Percentiles rank a stretch among this genome's conserved stretches.
These are phyloP conservation scores for Nothocercus julius DNA, from an alignment of 2,113 vertebrate species.

Conservation along the genomic window DNA sequence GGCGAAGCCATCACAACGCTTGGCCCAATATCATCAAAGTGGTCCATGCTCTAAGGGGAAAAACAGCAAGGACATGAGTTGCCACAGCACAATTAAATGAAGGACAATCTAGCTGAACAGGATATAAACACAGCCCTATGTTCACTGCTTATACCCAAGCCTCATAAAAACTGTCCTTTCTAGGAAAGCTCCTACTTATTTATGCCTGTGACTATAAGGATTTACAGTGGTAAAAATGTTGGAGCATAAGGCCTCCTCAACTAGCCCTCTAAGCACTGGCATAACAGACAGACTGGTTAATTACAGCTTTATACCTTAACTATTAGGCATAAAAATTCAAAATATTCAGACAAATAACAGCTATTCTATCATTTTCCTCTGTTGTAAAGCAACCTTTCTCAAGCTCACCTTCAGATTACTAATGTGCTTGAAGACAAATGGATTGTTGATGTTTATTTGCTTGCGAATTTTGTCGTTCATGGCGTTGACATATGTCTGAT, in stretches of 20 bases:
- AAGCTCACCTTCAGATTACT: slow-evolving; percentile 93
- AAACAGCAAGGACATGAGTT: not conserved
- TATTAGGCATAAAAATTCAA: not conserved
- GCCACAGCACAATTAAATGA: rapidly evolving
- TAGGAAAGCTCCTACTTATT: not conserved
- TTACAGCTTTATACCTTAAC: not conserved
- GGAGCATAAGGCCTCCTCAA: not conserved
- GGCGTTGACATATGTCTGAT: slow-evolving; percentile 96
- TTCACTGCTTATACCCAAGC: not conserved
- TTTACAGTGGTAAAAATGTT: not conserved
- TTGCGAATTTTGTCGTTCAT: slow-evolving; percentile 99
- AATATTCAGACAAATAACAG: not conserved
- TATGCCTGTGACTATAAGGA: not conserved
- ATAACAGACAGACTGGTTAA: too few species aligned
- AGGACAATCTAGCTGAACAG: not conserved
- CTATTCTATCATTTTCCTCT: not conserved
- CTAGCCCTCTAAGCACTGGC: not conserved
- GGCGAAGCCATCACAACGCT: slow-evolving; percentile 99
- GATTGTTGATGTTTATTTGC: slow-evolving; percentile 98
- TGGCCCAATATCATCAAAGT: slow-evolving; percentile 98
- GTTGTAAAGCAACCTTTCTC: not conserved
- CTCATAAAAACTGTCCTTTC: not conserved
- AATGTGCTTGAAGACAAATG: slow-evolving; percentile 98
- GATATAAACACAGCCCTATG: rapidly evolving
- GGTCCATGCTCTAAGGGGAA: slow-evolving; percentile 92